These are phyloP conservation scores for Panopea generosa DNA, from an alignment of 2,888 invertebrate genomes.

Conservation along the genomic window DNA sequence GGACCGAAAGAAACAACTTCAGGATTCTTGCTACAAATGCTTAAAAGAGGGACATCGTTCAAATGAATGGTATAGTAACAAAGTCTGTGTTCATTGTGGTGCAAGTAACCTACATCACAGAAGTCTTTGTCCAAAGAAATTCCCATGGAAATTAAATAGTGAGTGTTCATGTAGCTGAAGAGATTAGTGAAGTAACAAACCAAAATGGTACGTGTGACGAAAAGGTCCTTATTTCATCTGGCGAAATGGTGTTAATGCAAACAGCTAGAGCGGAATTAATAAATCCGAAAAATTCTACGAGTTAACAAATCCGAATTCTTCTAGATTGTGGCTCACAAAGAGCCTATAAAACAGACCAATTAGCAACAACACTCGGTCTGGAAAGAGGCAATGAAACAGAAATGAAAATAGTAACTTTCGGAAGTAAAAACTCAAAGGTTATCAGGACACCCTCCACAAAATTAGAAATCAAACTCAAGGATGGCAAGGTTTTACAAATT, in stretches of 20 bases:
- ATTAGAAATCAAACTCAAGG: conserved; percentile 16
- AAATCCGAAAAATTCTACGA: neutral
- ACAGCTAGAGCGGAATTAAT: conserved; percentile 21
- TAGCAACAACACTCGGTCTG: conserved; percentile 10
- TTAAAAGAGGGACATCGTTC: conserved; percentile 27
- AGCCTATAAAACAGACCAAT: conserved; percentile 18
- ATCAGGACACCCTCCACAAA: conserved; percentile 28
- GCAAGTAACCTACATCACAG: conserved; percentile 31
- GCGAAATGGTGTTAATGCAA: conserved; percentile 30
- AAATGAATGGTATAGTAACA: conserved; percentile 27
- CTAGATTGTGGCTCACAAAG: conserved; percentile 36
- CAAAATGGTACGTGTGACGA: too few species aligned
- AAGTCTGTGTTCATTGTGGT: conserved; percentile 30
- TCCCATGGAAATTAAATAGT: conserved; percentile 1
- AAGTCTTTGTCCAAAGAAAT: conserved; percentile 34
- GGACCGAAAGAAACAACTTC: conserved; percentile 14
- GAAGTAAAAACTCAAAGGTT: conserved; percentile 22
- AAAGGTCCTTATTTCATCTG: conserved; percentile 28
- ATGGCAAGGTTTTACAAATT: conserved; percentile 15
- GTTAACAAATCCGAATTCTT: conserved; percentile 10
- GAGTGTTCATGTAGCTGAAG: too few species aligned
- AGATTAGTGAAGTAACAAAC: too few species aligned
- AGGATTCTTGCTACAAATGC: conserved; percentile 26
- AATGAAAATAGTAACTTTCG: conserved; percentile 33
- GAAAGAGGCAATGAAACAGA: conserved; percentile 17